Evolutionary conservation across 2,113 vertebrate genomes (phyloP).

Genomic region (Corvus cornix): DNA sequence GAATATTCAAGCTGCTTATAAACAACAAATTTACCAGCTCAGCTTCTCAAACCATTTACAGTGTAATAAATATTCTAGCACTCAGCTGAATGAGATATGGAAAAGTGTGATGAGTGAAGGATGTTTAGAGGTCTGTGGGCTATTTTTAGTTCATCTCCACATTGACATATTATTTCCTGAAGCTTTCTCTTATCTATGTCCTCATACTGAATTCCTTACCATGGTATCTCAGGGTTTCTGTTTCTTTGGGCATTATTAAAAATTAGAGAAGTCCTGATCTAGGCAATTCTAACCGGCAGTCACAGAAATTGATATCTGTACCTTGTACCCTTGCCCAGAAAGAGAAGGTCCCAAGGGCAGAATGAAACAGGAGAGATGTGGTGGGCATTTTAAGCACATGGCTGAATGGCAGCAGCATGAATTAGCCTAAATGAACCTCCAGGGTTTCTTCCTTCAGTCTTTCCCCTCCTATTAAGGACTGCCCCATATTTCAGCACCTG

Average conservation of each 20-base stretch:
- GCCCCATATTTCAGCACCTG: neutral
- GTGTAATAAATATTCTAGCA: neutral
- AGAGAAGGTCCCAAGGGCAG: neutral
- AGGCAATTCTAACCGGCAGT: neutral
- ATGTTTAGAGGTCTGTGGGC: neutral
- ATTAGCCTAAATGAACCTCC: neutral
- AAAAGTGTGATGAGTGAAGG: neutral
- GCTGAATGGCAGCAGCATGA: neutral
- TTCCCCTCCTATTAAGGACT: neutral
- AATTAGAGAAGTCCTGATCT: neutral
- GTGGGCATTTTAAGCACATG: neutral
- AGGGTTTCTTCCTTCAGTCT: neutral
- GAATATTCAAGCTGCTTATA: neutral
- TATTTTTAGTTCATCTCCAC: neutral
- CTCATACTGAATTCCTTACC: neutral
- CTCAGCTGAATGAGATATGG: neutral
- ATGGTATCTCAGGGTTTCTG: neutral
- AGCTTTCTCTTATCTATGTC: neutral
- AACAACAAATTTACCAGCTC: neutral
- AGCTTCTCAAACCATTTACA: neutral
- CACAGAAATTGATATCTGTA: neutral
- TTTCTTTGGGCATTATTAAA: slow-evolving; percentile 24
- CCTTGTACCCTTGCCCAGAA: neutral
- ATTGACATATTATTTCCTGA: neutral
- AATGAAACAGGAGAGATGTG: neutral